A percentile compares a stretch with the other conserved stretches of the same genome.
These are phyloP conservation scores for Gari tellinella DNA, from an alignment of 2,888 invertebrate species.

Conservation along the genomic window DNA sequence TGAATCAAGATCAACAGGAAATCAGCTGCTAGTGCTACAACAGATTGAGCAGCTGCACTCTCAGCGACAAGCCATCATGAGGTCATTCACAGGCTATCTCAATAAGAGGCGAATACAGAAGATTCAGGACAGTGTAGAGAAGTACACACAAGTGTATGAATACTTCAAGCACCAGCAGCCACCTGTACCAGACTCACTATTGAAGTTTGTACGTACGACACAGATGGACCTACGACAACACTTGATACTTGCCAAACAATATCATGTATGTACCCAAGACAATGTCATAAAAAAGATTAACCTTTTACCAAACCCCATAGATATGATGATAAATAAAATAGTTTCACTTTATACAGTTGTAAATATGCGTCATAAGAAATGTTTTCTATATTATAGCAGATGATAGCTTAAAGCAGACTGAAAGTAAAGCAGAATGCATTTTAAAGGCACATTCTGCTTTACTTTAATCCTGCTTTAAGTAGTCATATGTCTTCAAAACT, in stretches of 20 bases:
- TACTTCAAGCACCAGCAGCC: constrained; percentile 37
- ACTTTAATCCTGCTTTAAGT: too few species aligned
- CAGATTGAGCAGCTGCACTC: constrained; percentile 28
- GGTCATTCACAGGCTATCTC: constrained; percentile 55
- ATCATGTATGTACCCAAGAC: constrained; percentile 9
- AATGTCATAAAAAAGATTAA: too few species aligned
- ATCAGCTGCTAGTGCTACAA: constrained; percentile 6
- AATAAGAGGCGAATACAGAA: constrained; percentile 56
- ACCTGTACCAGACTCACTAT: constrained; percentile 31
- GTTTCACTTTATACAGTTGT: too few species aligned
- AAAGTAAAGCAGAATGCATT: too few species aligned
- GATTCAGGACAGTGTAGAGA: constrained; percentile 46
- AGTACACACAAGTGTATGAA: constrained; percentile 52
- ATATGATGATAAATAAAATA: too few species aligned
- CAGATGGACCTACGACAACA: constrained; percentile 55
- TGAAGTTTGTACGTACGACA: constrained; percentile 49
- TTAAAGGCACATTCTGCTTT: too few species aligned
- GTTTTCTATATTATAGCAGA: too few species aligned
- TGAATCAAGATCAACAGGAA: constrained; percentile 1
- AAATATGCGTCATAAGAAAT: too few species aligned
- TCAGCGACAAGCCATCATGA: constrained; percentile 43
- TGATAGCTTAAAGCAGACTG: too few species aligned
- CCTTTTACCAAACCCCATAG: too few species aligned
- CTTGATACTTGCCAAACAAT: constrained; percentile 52
- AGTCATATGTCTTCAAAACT: too few species aligned